Percentiles rank a stretch among this genome's conserved stretches.
Conservation (phyloP, 1,140 invertebrate species). For the Riptortus pedestris region DNA sequence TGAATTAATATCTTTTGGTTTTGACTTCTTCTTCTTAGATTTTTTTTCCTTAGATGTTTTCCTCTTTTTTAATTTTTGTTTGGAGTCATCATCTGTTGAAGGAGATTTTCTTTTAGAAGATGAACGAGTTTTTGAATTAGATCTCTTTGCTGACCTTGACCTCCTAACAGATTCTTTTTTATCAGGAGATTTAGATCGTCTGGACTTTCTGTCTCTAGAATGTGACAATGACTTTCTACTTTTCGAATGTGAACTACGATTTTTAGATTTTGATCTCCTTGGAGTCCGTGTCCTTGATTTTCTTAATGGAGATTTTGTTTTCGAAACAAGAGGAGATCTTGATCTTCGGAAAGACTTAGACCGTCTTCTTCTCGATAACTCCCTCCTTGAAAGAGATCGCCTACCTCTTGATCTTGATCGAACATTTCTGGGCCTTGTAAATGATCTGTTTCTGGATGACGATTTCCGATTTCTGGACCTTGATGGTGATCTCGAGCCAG, state of each 20-base stretch:
- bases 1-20: slow-evolving; percentile 18
- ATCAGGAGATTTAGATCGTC: slow-evolving; percentile 19
- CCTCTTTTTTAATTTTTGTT: slow-evolving; percentile 33
- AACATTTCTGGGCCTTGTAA: background rate
- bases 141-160: slow-evolving; percentile 24
- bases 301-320: background rate
- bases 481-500: background rate
- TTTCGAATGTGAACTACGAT: background rate
- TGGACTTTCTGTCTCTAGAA: background rate
- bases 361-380: background rate
- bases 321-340: background rate
- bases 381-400: background rate
- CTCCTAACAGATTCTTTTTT: slow-evolving; percentile 34
- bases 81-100: background rate
- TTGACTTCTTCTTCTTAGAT: slow-evolving; percentile 31
- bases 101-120: background rate
- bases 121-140: background rate
- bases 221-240: background rate
- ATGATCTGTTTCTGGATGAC: background rate
- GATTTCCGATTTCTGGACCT: background rate
- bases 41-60: slow-evolving; percentile 20
- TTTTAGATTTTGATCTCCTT: slow-evolving; percentile 1
- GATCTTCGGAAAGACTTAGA: background rate
- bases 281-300: background rate
- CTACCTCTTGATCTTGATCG: background rate